Percentiles rank a stretch among this genome's conserved stretches.
Evolutionary conservation across 2,113 vertebrate species (phyloP).

Genomic region (Lontra canadensis): DNA sequence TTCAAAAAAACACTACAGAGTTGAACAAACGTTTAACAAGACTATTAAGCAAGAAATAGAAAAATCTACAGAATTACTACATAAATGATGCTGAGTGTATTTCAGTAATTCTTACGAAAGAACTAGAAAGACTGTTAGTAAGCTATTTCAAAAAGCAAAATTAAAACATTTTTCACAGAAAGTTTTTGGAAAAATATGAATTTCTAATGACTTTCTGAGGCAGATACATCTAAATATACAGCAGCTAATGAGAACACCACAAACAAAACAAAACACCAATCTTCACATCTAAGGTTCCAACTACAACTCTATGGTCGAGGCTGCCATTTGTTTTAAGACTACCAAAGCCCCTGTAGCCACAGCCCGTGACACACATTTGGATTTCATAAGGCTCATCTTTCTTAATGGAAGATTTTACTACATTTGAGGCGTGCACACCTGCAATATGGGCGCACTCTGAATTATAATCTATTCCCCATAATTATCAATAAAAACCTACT

Average conservation of each 20-base stretch:
- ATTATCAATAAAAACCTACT: background rate
- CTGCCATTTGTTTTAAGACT: background rate
- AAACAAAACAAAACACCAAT: background rate
- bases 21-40: background rate
- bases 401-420: background rate
- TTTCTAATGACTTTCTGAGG: background rate
- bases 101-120: background rate
- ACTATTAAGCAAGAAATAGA: background rate
- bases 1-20: background rate
- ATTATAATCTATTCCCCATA: background rate
- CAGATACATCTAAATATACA: background rate
- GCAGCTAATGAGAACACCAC: background rate
- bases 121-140: background rate
- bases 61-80: background rate
- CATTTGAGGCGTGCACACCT: background rate
- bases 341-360: background rate
- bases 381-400: background rate
- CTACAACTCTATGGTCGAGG: background rate
- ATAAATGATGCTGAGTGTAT: background rate
- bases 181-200: background rate
- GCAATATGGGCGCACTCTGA: background rate
- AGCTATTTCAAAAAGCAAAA: background rate
- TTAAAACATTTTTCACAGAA: background rate
- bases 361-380: background rate
- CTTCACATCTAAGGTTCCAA: background rate